These are phyloP conservation scores for Zhuqinia jingwanae DNA, from an alignment of 2,888 invertebrate genomes.

Conservation along the genomic window DNA sequence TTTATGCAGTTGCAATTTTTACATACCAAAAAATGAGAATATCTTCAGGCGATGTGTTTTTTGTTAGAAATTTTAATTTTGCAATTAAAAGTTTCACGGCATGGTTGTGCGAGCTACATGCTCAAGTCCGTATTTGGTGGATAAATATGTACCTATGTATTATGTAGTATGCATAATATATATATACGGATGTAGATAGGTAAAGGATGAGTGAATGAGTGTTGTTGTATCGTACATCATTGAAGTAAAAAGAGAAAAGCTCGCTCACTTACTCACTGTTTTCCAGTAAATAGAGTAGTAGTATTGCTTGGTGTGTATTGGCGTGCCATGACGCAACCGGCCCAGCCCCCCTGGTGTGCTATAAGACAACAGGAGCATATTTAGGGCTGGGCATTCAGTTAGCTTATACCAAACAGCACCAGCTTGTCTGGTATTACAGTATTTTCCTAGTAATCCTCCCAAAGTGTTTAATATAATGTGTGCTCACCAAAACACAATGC, in stretches of 20 bases:
- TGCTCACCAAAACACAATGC: not conserved
- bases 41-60: too few species aligned
- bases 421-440: constrained; percentile 59
- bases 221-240: not conserved
- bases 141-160: too few species aligned
- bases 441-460: constrained; percentile 36
- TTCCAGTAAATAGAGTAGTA: constrained; percentile 20
- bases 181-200: too few species aligned
- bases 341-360: constrained; percentile 75
- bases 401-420: constrained; percentile 56
- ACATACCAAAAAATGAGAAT: too few species aligned
- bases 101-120: too few species aligned
- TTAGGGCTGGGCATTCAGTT: constrained; percentile 76
- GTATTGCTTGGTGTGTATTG: constrained; percentile 53
- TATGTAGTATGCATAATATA: too few species aligned
- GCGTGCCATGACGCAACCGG: constrained; percentile 64
- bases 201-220: not conserved
- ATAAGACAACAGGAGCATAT: constrained; percentile 73
- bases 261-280: constrained; percentile 4
- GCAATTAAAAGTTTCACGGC: constrained; percentile 21
- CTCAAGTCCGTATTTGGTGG: too few species aligned
- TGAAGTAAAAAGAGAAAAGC: not conserved
- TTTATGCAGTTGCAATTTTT: too few species aligned
- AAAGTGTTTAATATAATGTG: not conserved
- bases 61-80: not conserved